Base-by-base conservation (phyloP, 2,888 invertebrate genomes). In the Dyspetes luteomarginatus region DNA sequence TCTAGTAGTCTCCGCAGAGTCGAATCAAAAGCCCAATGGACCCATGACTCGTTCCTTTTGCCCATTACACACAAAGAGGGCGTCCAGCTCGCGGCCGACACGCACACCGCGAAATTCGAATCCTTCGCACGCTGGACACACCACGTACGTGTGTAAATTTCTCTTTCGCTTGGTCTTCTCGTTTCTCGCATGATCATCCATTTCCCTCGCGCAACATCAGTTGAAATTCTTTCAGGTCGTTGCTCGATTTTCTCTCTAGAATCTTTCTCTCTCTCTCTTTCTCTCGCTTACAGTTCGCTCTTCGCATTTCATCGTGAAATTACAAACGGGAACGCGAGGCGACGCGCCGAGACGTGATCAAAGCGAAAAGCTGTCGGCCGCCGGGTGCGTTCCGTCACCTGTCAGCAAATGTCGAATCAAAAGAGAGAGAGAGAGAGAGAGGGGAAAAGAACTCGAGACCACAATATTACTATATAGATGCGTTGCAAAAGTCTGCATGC, bases 281-380 rank as follows among this genome's bases (percentile, higher is more conserved):
- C 7, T 30, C 36, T 17, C 62, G 17, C 52, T 60, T 62, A 60
- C 48, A 26, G 71, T 24, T 30, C 55, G 56, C 17, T 41, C 30
- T 45, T 50, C 28, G 62, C 52, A 67, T 78, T 72, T 78, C 67
- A 72, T 55, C 77, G 76, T 62, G 81, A 62, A 77, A 81, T 81
- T 77, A 62, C 67, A 77, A 48, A 43, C 28, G 67, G 72, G 81
- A 77, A 68, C 72, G 55, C 75, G 62, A 56, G 62, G 56, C 69
- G 71, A 72, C 81, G 81, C 50, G 60, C 55, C 81, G 77, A 81
- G 81, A 81, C 45, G 71, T 81, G 81, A 81, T 81, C 81, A 81
- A 81, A 81, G 81, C 58, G 22, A 81, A 58, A 72, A 76, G 71
- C 77, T 81, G 81, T 77, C 77, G 45, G 79, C 76, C 77, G 71